A percentile compares a stretch with the other conserved stretches of the same genome.
Evolutionary conservation across 2,888 invertebrate species (phyloP).

Genomic region (Herminia tarsipennalis): DNA sequence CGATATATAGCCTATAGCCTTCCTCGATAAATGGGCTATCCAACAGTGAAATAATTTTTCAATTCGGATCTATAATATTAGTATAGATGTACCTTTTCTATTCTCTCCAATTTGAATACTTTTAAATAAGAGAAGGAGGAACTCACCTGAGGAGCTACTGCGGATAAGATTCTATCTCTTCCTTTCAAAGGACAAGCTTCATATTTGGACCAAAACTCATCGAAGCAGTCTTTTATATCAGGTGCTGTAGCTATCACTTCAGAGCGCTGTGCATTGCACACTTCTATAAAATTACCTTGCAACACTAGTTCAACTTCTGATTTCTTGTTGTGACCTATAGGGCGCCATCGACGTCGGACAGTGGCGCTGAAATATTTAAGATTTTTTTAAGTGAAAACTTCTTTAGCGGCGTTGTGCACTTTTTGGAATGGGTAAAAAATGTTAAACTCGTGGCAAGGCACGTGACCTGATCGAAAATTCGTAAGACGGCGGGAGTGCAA

Average conservation of each 20-base stretch:
- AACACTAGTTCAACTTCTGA: slow-evolving; percentile 90
- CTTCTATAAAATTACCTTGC: slow-evolving; percentile 90
- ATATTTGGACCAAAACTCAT: slow-evolving; percentile 90
- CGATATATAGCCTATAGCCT: no score
- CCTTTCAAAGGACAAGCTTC: slow-evolving; percentile 88
- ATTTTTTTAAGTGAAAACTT: not conserved
- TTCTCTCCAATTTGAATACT: no score
- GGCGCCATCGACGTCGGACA: slow-evolving; percentile 90
- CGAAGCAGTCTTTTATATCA: slow-evolving; percentile 89
- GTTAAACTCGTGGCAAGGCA: no score
- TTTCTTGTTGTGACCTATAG: slow-evolving; percentile 84
- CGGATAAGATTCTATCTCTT: slow-evolving; percentile 91
- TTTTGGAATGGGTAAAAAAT: no score
- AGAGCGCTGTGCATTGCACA: slow-evolving; percentile 82
- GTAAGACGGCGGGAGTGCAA: no score
- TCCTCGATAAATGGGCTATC: no score
- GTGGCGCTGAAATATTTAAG: slow-evolving; percentile 87
- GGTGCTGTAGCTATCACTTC: slow-evolving; percentile 83
- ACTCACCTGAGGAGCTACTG: slow-evolving; percentile 92
- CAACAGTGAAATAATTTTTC: no score
- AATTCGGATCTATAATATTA: no score
- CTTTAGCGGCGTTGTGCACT: no score
- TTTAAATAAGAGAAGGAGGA: no score
- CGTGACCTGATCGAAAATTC: no score
- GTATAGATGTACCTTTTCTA: no score